Percentiles rank a stretch among this genome's conserved stretches.
These are phyloP conservation scores for Callospermophilus lateralis DNA, from an alignment of 2,113 vertebrate species.

Conservation along the genomic window DNA sequence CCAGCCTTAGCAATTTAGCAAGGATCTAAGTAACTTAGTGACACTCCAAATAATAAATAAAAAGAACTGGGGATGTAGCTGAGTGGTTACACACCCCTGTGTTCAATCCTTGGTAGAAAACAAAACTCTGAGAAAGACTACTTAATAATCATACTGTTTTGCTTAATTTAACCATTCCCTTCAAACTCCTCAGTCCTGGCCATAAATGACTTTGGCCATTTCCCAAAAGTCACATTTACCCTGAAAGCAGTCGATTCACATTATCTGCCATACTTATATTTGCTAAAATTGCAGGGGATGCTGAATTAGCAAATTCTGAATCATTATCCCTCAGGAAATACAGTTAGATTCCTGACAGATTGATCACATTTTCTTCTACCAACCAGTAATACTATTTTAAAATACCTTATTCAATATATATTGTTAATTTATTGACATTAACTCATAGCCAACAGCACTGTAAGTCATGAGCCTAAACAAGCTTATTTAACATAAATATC, in stretches of 20 bases:
- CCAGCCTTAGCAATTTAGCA: too few species aligned
- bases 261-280: neutral
- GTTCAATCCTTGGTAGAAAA: too few species aligned
- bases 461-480: neutral
- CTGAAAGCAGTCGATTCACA: neutral
- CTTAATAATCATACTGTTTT: neutral
- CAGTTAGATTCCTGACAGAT: neutral
- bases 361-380: neutral
- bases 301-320: slow-evolving; percentile 40
- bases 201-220: slow-evolving; percentile 19
- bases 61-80: too few species aligned
- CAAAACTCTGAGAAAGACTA: neutral
- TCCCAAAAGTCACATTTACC: slow-evolving; percentile 3
- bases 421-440: neutral
- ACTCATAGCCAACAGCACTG: neutral
- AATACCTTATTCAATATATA: neutral
- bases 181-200: neutral
- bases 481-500: neutral
- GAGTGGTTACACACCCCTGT: too few species aligned
- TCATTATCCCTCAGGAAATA: neutral
- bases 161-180: neutral
- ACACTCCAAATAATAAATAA: too few species aligned
- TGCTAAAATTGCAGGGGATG: neutral
- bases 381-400: neutral
- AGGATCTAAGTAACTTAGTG: too few species aligned